These are phyloP conservation scores for Doryteuthis pealeii DNA, from an alignment of 1,140 invertebrate genomes.

Conservation along the genomic window DNA sequence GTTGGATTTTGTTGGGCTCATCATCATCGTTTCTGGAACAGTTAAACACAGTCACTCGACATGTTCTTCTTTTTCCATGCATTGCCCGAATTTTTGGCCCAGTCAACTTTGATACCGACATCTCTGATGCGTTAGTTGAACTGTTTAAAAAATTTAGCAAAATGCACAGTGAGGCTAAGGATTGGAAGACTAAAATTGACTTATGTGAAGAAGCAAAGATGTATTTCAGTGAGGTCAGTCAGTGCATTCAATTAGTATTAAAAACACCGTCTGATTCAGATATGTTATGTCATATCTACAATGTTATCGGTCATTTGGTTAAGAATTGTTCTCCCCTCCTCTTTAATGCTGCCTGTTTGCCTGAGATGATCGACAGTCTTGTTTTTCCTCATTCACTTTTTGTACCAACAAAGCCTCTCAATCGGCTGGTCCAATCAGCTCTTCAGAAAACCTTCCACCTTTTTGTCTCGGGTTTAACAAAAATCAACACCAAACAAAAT, in stretches of 20 bases:
- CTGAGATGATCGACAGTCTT: not conserved
- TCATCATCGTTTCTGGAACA: not conserved
- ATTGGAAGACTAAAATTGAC: not conserved
- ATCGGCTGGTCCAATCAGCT: not conserved
- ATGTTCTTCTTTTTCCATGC: not conserved
- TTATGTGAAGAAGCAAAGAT: not conserved
- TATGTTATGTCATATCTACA: not conserved
- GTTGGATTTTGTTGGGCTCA: not conserved
- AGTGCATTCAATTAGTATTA: not conserved
- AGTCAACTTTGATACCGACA: not conserved
- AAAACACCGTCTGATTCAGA: not conserved
- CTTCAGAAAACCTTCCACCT: not conserved
- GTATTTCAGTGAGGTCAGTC: not conserved
- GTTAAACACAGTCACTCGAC: not conserved
- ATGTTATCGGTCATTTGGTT: not conserved
- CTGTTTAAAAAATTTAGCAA: not conserved
- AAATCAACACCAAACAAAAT: slow-evolving; percentile 26
- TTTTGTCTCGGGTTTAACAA: slow-evolving; percentile 36
- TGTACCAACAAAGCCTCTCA: not conserved
- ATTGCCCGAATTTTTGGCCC: not conserved
- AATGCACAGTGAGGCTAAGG: not conserved
- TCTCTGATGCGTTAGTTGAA: not conserved
- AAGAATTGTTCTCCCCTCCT: not conserved
- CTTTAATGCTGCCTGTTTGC: not conserved
- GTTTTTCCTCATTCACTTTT: not conserved